Evolutionary conservation across 2,113 vertebrate genomes (phyloP), one percentile per base, ranked within the genome.

Genomic region (Microcebus ravelobensis): DNA sequence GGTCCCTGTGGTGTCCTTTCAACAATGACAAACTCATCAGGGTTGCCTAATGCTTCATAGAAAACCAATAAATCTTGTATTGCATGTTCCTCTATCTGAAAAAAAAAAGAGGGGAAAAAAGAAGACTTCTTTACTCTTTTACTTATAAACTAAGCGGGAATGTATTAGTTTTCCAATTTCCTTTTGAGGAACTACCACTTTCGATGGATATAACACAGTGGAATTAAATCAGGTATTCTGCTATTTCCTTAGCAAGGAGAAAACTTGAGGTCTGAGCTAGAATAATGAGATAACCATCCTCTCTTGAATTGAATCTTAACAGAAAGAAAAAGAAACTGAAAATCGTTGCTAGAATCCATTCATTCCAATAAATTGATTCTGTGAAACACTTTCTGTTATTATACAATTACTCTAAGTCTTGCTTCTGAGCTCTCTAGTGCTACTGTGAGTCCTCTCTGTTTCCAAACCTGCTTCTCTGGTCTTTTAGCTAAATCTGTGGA

Each of bases 51-150:
- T 34, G 99, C 99, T 86, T 99, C 98, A 79, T 99, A 99, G 97
- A 99, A 99, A 84, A 99, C 94, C 96, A 99, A 42, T 42, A 99
- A 98, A 68, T 99, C 99, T 97, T 99, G 99, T 98, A 99, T 99
- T 15, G 99, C 99, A 96, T 98, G 97, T 92, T 99, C 99, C 96
- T 99, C 99, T 6, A 99, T 99, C 99, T 99, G 97, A 81, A 98
- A 98, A 67, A 11, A 80, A 2, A 25, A 63, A 80, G 31, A 80
- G 31, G n/a, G 34, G 14, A 18, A 25, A 25, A 65, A 95, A 95
- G 17, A 82, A 84, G 91, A 25, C 68, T 45, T 91, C 6, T 94
- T 97, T 88, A 77, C 5, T 95, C 25, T 76, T 93, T 92, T 15
- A 82, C 71, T 63, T 36, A 91, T 48, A 79, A 73, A 45, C 21